A percentile compares a stretch with the other conserved stretches of the same genome.
Conservation (phyloP, 2,797 vertebrate species). For the Neosalanx taihuensis region DNA sequence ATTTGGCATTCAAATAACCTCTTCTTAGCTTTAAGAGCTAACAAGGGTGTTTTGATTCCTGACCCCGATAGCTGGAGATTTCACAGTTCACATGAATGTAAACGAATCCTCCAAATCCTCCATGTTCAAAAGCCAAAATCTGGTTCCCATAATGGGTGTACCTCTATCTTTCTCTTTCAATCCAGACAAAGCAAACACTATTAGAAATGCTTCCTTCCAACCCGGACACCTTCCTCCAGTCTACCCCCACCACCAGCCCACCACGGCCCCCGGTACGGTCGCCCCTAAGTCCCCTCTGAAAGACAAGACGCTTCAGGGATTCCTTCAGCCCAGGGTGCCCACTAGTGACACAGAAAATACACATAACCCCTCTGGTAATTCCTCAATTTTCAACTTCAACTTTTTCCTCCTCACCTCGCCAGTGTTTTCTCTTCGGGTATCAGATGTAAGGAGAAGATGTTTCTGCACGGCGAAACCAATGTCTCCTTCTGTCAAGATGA, state of each 20-base stretch:
- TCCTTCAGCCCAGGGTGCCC: slow-evolving; percentile 52
- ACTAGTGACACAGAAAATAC: slow-evolving; percentile 54
- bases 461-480: too few relatives aligned
- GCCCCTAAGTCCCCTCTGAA: slow-evolving; percentile 43
- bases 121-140: neutral
- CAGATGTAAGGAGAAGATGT: neutral
- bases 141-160: slow-evolving; percentile 45
- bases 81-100: too few relatives aligned
- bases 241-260: slow-evolving; percentile 48
- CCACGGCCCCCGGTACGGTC: slow-evolving; percentile 49
- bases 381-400: slow-evolving; percentile 16
- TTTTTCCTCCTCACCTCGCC: slow-evolving; percentile 6
- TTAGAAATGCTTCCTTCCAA: slow-evolving; percentile 55
- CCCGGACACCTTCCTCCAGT: slow-evolving; percentile 41
- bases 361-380: slow-evolving; percentile 67
- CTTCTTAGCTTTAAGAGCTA: slow-evolving; percentile 11
- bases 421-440: neutral
- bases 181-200: slow-evolving; percentile 59
- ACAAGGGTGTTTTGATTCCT: slow-evolving; percentile 22
- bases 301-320: slow-evolving; percentile 36
- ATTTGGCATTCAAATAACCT: slow-evolving; percentile 21
- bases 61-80: slow-evolving; percentile 8
- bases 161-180: slow-evolving; percentile 54
- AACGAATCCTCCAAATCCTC: slow-evolving; percentile 7
- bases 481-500: too few relatives aligned